Evolutionary conservation across 2,113 vertebrate genomes (phyloP), one percentile per base, ranked within the genome.

Genomic region (Aphelocoma coerulescens): DNA sequence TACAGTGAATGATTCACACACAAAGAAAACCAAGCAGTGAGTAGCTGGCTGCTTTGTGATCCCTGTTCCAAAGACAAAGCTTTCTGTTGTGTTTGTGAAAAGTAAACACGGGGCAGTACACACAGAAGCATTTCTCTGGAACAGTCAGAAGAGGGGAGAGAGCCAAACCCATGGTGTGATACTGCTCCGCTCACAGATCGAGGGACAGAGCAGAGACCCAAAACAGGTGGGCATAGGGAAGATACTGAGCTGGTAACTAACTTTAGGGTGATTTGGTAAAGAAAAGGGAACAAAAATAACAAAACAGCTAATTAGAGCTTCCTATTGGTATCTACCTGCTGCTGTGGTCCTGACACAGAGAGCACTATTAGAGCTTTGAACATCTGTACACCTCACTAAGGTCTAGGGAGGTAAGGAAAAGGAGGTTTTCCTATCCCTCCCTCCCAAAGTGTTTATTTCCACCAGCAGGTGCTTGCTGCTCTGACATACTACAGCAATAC

Each of bases 181-280:
- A 57, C 11, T 1, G 2, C 48, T 65, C 16, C 0, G 4, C 49
- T 75, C 68, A 75, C 35, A 79, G 58, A 44, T 52, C 7, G 1
- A n/a, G 54, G 23, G 72, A 59, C 3, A 68, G 17, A 79, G 46
- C 68, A 54, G 24, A 61, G 52, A 66, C 37, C 4, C 22, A 57
- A 11, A 9, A 51, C 17, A 66, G 73, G 49, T 0, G 0, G 4
- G 19, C 10, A 39, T 0, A 52, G 12, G 5, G 54, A 49, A 67
- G n/a, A 21, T 55, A 57, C 2, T 1, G 13, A 73, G 12, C 6
- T 62, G 39, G 13, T 37, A 57, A 52, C 41, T 37, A 57, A 52
- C 41, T 82, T 44, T 26, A 13, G 54, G 44, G 16, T 61, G 12
- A 32, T 44, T 32, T 37, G 21, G 37, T 54, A 90, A 79, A 65